These are phyloP conservation scores for Lasioglossum calceatum DNA, from an alignment of 2,888 invertebrate species.

Conservation along the genomic window DNA sequence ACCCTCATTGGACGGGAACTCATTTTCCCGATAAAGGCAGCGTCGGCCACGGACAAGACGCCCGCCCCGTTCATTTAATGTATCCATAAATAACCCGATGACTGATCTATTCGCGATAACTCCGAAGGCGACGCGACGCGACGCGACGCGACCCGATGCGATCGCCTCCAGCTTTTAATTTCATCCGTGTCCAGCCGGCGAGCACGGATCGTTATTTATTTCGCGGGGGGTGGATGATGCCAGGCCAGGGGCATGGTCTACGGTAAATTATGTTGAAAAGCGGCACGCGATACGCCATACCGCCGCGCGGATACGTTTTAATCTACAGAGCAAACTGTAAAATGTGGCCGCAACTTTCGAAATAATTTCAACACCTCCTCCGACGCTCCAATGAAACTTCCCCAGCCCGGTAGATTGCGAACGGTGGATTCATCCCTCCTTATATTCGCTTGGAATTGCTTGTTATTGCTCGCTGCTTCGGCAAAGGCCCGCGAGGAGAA, in stretches of 20 bases:
- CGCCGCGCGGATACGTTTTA: background rate
- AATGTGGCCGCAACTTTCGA: conserved; percentile 8
- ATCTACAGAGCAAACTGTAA: conserved; percentile 1
- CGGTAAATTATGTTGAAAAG: conserved; percentile 21
- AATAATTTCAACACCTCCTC: background rate
- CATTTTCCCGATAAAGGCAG: conserved; percentile 50
- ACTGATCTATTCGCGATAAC: conserved; percentile 62
- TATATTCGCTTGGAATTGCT: background rate
- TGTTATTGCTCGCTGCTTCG: background rate
- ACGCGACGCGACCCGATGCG: background rate
- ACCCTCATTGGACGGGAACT: conserved; percentile 39
- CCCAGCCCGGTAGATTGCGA: background rate
- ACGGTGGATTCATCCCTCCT: background rate
- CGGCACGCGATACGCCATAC: background rate
- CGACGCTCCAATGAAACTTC: background rate
- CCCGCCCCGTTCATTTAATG: conserved; percentile 42
- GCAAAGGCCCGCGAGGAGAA: too few species aligned
- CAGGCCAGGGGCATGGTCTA: background rate
- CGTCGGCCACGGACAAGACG: conserved; percentile 19
- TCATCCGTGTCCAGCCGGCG: background rate
- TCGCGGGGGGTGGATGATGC: background rate
- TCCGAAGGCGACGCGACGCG: background rate
- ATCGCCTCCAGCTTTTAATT: conserved; percentile 42
- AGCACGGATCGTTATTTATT: conserved; percentile 23
- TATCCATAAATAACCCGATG: conserved; percentile 60